A percentile compares a stretch with the other conserved stretches of the same genome.
phyloP scores from a whole-genome alignment of 2,797 vertebrate genomes.

The Fundulus diaphanus region DNA sequence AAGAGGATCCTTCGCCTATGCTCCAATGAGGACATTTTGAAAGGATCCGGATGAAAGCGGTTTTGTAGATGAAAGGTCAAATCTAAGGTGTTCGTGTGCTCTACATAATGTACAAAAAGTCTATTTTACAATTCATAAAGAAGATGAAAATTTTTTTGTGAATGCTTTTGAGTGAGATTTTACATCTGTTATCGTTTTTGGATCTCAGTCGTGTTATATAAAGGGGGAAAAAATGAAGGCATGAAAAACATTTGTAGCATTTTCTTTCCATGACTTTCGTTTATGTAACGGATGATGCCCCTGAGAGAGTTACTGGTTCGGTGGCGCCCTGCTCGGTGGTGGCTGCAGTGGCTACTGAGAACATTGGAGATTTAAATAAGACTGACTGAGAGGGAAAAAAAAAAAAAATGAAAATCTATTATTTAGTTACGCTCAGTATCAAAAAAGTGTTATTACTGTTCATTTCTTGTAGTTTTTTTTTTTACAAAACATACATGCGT shows the following conservation, averaged over 20 bases:
- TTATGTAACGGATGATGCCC: not conserved
- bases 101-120: not conserved
- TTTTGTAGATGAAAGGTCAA: not conserved
- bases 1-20: not conserved
- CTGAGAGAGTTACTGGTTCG: too few relatives aligned
- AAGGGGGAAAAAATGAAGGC: conserved; percentile 1
- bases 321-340: too few relatives aligned
- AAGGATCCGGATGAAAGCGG: not conserved
- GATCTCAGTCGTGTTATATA: not conserved
- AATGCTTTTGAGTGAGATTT: not conserved
- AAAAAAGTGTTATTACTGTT: not conserved
- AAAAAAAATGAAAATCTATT: not conserved
- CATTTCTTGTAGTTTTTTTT: not conserved
- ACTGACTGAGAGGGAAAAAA: too few relatives aligned
- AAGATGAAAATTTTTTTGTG: not conserved
- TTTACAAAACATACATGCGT: conserved; percentile 20
- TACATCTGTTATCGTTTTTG: not conserved
- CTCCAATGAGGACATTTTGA: not conserved
- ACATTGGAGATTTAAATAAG: too few relatives aligned
- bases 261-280: not conserved
- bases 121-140: not conserved
- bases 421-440: not conserved
- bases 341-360: too few relatives aligned
- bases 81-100: not conserved
- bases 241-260: not conserved